Base-by-base conservation (phyloP, 2,797 vertebrate species). In the Choloepus didactylus region DNA sequence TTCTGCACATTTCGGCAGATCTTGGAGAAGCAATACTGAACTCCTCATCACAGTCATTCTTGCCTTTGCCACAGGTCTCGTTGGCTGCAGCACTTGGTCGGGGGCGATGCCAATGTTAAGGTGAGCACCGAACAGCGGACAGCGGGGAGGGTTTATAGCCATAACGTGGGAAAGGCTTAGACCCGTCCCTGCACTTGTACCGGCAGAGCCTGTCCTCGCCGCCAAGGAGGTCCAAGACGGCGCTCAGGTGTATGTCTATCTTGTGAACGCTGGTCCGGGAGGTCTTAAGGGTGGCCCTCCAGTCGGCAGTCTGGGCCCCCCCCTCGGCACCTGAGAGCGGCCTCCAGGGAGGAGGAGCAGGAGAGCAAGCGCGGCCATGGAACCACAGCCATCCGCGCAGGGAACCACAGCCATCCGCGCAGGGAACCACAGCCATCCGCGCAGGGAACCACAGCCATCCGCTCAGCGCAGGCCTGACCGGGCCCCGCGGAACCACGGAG, bases 231-330 rank as follows among this genome's bases (percentile, higher is more conserved):
- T 99, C 99, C 96, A 99, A 97, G 1, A 99, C 99, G 64, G 98
- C 99, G 89, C 99, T 99, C 54, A 99, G 98, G 96, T 99, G 99
- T 3, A 98, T 98, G 98, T 99, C 99, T 72, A 99, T 99, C 97
- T 98, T 99, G 98, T 99, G 99, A 11, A 99, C 99, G 4, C 99
- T 99, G 89, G 99, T 99, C 3, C 99, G 98, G 96, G 99, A 99
- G 3, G 99, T 99, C 98, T 99, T 99, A 91, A 99, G 98, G 16
- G 99, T 99, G 98, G 98, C 98, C 96, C 98, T 98, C 99, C 99
- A 99, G 98, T 99, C 99, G 2, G 99, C 99, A 41, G 98, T 99
- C 95, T 99, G 98, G 3, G 98, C 98, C 73, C 99, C 98, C 49
- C 98, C 98, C 95, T 98, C 35, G 96, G 80, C 88, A 21, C 10